Base-by-base conservation (phyloP, 2,888 invertebrate genomes). In the Abscondita cerata region DNA sequence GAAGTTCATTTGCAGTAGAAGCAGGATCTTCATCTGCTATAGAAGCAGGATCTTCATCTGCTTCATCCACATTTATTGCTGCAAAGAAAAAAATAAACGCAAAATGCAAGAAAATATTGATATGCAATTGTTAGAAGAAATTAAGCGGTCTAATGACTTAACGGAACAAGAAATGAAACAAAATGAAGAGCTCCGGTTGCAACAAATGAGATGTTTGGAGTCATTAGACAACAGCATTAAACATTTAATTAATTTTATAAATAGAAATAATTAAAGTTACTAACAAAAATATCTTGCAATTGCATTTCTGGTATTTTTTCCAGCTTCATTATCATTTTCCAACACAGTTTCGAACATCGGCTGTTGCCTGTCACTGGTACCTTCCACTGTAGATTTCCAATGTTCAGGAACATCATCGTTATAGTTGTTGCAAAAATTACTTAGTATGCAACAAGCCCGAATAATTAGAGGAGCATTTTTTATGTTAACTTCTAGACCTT, bases 401-500 rank as follows among this genome's bases (percentile, higher is more conserved):
- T 47, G 19, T 6, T 47, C 5, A 3, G 18, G 18, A 3, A 47
- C n/a, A 20, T 20, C 13, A n/a, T 47, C 47, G 3, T 47, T 33
- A 34, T 50, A 13, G 9, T 4, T 15, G 33, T 33, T 50, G 15
- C 50, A 50, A 34, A 33, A 50, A 16, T 50, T 50, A 34, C 33
- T n/a, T 15, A 50, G 11, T 15, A 50, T 50, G 33, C 50, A 50
- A 12, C 50, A 50, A 5, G 50, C 13, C 33, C 1, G 31, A 5
- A 50, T 50, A 12, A 50, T 33, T 50, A 31, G 13, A 13, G 50
- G 15, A 2, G 33, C 50, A 50, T 50, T 50, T 13, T 50, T 12
- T 3, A 50, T 50, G 33, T 50, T 8, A 4, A 50, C 50, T 16
- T 50, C 50, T 50, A 50, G 33, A 33, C 50, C 50, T 15, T 50